Evolutionary conservation across 2,113 vertebrate genomes (phyloP).

Genomic region (Gobius niger): DNA sequence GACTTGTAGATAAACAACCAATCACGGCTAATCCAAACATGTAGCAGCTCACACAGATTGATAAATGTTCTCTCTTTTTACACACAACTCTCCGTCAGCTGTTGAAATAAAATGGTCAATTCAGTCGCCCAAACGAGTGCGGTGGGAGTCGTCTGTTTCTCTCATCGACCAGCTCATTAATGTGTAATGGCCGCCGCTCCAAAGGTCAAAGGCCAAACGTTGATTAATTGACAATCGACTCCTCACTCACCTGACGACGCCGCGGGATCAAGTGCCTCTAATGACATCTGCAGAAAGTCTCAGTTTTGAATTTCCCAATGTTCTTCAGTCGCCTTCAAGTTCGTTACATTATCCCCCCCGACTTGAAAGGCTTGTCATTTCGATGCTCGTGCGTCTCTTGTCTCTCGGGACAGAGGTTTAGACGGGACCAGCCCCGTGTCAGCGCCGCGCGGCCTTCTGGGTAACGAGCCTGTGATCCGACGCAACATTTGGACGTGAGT

Average conservation of each 20-base stretch:
- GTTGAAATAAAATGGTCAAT: too few relatives aligned
- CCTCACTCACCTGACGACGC: neutral
- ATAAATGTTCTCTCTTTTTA: too few relatives aligned
- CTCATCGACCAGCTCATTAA: neutral
- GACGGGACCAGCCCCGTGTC: conserved; percentile 1
- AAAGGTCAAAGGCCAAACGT: conserved; percentile 5
- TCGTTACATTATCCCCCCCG: neutral
- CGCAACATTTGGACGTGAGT: neutral
- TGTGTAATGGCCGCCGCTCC: neutral
- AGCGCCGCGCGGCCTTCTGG: conserved; percentile 3
- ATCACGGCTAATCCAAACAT: too few relatives aligned
- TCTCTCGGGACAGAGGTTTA: neutral
- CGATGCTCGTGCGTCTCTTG: neutral
- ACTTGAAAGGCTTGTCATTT: neutral
- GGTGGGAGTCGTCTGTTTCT: neutral
- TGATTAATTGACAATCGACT: neutral
- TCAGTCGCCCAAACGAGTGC: too few relatives aligned
- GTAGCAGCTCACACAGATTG: too few relatives aligned
- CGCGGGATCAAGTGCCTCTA: neutral
- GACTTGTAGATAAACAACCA: too few relatives aligned
- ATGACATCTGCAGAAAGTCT: neutral
- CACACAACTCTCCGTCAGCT: too few relatives aligned
- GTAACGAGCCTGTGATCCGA: neutral
- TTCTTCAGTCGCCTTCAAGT: too few relatives aligned
- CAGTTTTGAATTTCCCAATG: neutral